These are phyloP conservation scores for Phyllopteryx taeniolatus DNA, from an alignment of 2,113 vertebrate species.

Conservation along the genomic window DNA sequence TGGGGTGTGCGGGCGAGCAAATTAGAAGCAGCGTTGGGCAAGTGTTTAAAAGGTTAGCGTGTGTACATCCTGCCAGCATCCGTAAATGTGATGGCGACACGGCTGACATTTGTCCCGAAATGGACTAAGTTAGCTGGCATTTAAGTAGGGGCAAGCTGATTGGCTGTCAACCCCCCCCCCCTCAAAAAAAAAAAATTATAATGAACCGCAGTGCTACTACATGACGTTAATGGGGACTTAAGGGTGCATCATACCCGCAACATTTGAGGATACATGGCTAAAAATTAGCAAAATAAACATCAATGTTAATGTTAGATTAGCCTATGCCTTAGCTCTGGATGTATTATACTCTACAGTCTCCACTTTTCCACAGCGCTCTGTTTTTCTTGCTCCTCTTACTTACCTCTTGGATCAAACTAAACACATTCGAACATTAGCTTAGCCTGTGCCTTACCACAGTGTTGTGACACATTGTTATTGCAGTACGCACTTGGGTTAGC, in stretches of 20 bases:
- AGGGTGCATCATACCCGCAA: background rate
- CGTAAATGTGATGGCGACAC: slow-evolving; percentile 11
- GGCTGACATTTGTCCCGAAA: slow-evolving; percentile 42
- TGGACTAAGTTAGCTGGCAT: slow-evolving; percentile 13
- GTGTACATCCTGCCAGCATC: slow-evolving; percentile 27
- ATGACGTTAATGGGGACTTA: slow-evolving; percentile 16
- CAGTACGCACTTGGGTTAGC: no score
- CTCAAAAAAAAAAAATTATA: background rate
- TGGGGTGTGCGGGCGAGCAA: slow-evolving; percentile 33
- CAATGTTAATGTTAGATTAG: no score
- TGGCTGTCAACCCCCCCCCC: background rate
- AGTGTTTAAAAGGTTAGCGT: slow-evolving; percentile 41
- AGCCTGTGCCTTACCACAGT: no score
- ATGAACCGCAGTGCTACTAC: slow-evolving; percentile 10
- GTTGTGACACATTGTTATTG: no score
- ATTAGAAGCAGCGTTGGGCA: slow-evolving; percentile 36
- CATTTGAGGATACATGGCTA: no score
- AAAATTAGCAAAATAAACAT: no score
- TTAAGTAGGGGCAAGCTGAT: background rate
- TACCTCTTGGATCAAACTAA: no score
- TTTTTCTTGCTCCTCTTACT: no score
- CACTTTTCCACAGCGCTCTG: no score
- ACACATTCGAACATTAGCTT: no score
- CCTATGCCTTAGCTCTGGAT: no score
- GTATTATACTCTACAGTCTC: no score